Percentiles rank a stretch among this genome's conserved stretches.
Conservation (phyloP, 2,797 vertebrate genomes). For the Lutjanus campechanus region DNA sequence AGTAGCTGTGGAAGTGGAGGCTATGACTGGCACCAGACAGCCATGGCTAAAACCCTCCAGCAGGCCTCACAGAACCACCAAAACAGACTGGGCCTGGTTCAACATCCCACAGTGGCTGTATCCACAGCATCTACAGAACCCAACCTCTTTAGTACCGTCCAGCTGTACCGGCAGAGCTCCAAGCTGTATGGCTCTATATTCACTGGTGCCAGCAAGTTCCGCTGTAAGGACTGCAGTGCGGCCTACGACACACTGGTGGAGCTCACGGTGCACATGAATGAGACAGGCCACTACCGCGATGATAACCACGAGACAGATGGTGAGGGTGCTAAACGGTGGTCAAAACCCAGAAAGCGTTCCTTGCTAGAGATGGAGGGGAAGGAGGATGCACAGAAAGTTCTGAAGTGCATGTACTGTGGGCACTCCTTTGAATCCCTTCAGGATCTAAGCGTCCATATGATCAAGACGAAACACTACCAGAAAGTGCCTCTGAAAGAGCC, state of each 20-base stretch:
- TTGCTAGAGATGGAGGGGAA: constrained; percentile 99
- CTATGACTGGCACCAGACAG: constrained; percentile 99
- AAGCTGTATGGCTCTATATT: constrained; percentile 99
- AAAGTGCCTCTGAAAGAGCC: constrained; percentile 99
- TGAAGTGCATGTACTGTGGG: constrained; percentile 99
- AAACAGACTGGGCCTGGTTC: constrained; percentile 71
- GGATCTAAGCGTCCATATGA: constrained; percentile 99
- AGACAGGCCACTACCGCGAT: constrained; percentile 97
- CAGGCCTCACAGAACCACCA: constrained; percentile 94
- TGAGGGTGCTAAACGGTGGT: constrained; percentile 96
- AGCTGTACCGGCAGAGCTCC: constrained; percentile 98
- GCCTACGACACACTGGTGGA: constrained; percentile 98
- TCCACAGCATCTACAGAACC: constrained; percentile 74
- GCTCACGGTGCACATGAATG: constrained; percentile 99
- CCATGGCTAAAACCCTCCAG: constrained; percentile 96
- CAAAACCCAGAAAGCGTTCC: constrained; percentile 98
- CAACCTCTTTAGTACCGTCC: constrained; percentile 98
- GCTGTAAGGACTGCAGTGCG: constrained; percentile 98
- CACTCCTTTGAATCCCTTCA: constrained; percentile 99
- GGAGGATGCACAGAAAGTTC: constrained; percentile 98
- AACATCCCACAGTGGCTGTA: constrained; percentile 70
- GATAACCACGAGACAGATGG: constrained; percentile 98
- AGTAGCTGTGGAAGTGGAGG: constrained; percentile 96
- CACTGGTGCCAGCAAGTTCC: constrained; percentile 99
- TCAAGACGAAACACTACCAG: constrained; percentile 99